A percentile compares a stretch with the other conserved stretches of the same genome.
Evolutionary conservation across 2,113 vertebrate genomes (phyloP).

Genomic region (Eublepharis macularius): DNA sequence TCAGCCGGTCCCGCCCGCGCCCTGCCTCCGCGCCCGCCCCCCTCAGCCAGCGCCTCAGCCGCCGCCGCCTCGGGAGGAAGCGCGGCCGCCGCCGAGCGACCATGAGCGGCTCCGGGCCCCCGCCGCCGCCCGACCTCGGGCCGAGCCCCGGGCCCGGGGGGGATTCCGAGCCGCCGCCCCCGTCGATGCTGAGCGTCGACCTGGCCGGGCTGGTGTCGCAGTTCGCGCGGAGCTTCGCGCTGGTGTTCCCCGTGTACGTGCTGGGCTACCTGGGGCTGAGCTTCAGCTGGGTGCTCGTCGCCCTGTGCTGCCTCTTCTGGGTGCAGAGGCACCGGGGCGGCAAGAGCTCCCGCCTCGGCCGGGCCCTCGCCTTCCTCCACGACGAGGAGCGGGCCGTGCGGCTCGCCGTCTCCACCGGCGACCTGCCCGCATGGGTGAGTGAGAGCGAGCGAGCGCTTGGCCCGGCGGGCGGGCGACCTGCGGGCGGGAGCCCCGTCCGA

Average conservation of each 20-base stretch:
- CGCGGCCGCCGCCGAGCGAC: slow-evolving; percentile 19
- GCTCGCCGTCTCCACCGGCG: slow-evolving; percentile 77
- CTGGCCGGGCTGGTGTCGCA: slow-evolving; percentile 83
- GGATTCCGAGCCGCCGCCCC: slow-evolving; percentile 46
- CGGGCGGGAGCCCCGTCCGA: neutral
- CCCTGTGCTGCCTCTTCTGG: slow-evolving; percentile 84
- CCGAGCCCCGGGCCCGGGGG: slow-evolving; percentile 20
- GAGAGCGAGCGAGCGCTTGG: neutral
- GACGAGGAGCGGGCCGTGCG: slow-evolving; percentile 81
- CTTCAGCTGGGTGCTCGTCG: slow-evolving; percentile 94
- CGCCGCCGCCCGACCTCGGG: slow-evolving; percentile 21
- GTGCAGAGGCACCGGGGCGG: slow-evolving; percentile 78
- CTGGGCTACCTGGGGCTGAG: slow-evolving; percentile 93
- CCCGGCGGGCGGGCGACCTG: too few relatives aligned
- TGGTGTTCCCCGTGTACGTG: slow-evolving; percentile 90
- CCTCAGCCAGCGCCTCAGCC: slow-evolving; percentile 41
- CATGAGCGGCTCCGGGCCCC: slow-evolving; percentile 32
- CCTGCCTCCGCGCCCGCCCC: slow-evolving; percentile 41
- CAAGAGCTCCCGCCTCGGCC: slow-evolving; percentile 77
- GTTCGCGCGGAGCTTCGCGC: slow-evolving; percentile 87
- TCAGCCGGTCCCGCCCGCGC: neutral
- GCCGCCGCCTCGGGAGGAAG: slow-evolving; percentile 39
- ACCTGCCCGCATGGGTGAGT: slow-evolving; percentile 94
- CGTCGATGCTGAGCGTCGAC: slow-evolving; percentile 80
- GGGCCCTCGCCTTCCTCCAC: slow-evolving; percentile 87